A percentile compares a stretch with the other conserved stretches of the same genome.
phyloP scores from a whole-genome alignment of 2,888 invertebrate genomes.

The Tridacna crocea region DNA sequence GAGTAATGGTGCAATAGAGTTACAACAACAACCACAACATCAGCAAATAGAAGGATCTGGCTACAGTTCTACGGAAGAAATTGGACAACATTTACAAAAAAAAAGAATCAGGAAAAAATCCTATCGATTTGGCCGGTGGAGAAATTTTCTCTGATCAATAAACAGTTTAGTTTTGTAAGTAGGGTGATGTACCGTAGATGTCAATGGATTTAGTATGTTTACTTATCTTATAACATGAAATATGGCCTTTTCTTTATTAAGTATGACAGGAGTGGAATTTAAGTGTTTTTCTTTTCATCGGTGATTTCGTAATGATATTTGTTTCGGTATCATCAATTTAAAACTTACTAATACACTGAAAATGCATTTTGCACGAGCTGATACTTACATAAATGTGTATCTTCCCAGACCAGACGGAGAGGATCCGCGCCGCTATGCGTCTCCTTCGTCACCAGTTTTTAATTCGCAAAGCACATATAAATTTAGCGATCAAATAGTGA shows the following conservation, averaged over 20 bases:
- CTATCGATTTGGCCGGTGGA: too few relatives aligned
- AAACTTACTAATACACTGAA: background rate
- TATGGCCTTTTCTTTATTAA: background rate
- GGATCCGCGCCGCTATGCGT: slow-evolving; percentile 42
- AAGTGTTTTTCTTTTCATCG: too few relatives aligned
- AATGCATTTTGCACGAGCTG: slow-evolving; percentile 54
- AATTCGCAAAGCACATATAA: slow-evolving; percentile 63
- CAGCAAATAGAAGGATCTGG: too few relatives aligned
- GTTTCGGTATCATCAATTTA: background rate
- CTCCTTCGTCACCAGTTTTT: slow-evolving; percentile 63
- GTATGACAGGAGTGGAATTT: slow-evolving; percentile 1
- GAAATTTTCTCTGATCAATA: background rate
- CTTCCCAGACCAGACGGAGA: slow-evolving; percentile 65
- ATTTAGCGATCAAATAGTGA: slow-evolving; percentile 73
- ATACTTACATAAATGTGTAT: slow-evolving; percentile 67
- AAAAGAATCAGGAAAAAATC: too few relatives aligned
- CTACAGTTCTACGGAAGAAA: too few relatives aligned
- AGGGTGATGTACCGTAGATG: slow-evolving; percentile 1
- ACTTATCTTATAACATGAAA: background rate
- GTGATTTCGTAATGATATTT: background rate
- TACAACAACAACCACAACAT: too few relatives aligned
- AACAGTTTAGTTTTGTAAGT: background rate
- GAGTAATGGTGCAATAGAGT: too few relatives aligned
- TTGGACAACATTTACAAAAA: too few relatives aligned
- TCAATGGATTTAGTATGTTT: background rate